Evolutionary conservation across 1,140 invertebrate genomes (phyloP).

Genomic region (Thaumetopoea pityocampa): DNA sequence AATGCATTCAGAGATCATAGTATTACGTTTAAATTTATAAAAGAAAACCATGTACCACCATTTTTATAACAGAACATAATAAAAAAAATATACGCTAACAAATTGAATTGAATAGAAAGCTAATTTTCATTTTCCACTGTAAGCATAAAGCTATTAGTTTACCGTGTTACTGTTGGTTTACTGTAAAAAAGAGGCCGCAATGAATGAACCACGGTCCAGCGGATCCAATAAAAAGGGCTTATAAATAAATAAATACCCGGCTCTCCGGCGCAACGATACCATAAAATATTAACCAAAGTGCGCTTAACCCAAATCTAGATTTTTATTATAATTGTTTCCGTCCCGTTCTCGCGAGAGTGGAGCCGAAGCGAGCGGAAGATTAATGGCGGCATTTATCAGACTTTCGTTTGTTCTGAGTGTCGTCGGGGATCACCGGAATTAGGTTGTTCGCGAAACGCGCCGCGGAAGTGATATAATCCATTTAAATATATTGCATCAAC

Average conservation of each 20-base stretch:
- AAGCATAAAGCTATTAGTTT: conserved; percentile 1
- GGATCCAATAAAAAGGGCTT: conserved; percentile 14
- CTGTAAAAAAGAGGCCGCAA: not conserved
- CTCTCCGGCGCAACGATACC: conserved; percentile 6
- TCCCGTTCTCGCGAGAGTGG: conserved; percentile 29
- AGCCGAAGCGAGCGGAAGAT: conserved; percentile 36
- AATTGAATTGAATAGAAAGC: not conserved
- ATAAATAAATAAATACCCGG: conserved; percentile 12
- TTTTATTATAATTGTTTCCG: conserved; percentile 40
- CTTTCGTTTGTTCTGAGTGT: conserved; percentile 57
- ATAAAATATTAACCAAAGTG: conserved; percentile 9
- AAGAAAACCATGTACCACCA: too few relatives aligned
- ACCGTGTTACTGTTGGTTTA: conserved; percentile 1
- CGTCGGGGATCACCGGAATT: conserved; percentile 49
- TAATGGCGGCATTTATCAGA: conserved; percentile 57
- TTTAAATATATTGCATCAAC: conserved; percentile 42
- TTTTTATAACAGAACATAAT: too few relatives aligned
- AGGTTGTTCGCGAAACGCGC: conserved; percentile 45
- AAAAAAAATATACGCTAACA: too few relatives aligned
- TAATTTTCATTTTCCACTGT: conserved; percentile 4
- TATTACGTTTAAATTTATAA: too few relatives aligned
- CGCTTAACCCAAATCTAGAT: conserved; percentile 33
- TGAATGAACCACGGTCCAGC: conserved; percentile 1
- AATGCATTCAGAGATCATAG: too few relatives aligned
- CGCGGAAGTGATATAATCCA: conserved; percentile 43